Percentiles rank a stretch among this genome's conserved stretches.
phyloP scores from a whole-genome alignment of 2,888 invertebrate species.

The Athalia circularis region DNA sequence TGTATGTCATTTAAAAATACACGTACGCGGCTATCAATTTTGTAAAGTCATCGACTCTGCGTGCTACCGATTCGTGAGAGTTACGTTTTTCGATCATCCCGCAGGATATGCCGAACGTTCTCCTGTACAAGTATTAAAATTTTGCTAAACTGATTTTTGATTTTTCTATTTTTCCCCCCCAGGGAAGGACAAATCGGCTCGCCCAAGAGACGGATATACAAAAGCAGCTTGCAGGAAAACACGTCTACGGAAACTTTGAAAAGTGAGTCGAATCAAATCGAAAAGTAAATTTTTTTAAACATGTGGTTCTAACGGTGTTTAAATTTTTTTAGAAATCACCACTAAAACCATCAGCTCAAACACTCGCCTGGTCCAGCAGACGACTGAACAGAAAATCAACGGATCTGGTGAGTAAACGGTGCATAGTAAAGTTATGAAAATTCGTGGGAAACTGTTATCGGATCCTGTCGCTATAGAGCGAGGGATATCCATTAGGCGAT shows the following conservation, averaged over 20 bases:
- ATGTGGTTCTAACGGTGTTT: background rate
- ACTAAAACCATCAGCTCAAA: constrained; percentile 66
- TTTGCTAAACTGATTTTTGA: constrained; percentile 45
- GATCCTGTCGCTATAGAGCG: background rate
- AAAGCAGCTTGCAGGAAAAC: constrained; percentile 74
- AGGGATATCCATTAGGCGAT: constrained; percentile 30
- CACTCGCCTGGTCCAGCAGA: constrained; percentile 57
- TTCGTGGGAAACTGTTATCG: background rate
- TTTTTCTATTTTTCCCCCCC: constrained; percentile 72
- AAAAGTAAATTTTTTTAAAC: background rate
- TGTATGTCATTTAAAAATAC: background rate
- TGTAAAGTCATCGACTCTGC: constrained; percentile 12
- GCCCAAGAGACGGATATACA: constrained; percentile 76
- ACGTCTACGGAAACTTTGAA: constrained; percentile 74
- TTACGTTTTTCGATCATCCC: constrained; percentile 30
- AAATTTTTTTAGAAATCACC: constrained; percentile 61
- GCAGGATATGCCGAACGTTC: constrained; percentile 55
- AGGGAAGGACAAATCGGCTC: constrained; percentile 80
- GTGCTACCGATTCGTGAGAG: background rate
- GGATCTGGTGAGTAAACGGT: constrained; percentile 70
- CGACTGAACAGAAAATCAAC: constrained; percentile 63
- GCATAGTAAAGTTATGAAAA: background rate
- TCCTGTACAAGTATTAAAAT: constrained; percentile 52
- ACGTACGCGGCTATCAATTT: background rate
- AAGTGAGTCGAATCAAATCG: constrained; percentile 67